Evolutionary conservation across 2,888 invertebrate genomes (phyloP), one percentile per base, ranked within the genome.

Genomic region (Selenia dentaria): DNA sequence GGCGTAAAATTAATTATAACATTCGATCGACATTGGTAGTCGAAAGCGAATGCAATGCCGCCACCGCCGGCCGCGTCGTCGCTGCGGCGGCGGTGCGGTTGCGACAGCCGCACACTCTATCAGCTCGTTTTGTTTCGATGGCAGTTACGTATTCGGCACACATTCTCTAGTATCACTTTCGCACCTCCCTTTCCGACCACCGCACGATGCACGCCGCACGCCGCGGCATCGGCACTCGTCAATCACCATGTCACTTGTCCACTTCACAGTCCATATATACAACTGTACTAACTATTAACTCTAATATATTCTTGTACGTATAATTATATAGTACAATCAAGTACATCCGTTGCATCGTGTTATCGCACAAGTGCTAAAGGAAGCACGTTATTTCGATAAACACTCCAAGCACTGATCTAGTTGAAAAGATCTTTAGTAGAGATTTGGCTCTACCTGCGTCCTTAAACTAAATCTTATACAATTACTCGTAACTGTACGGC

Each of bases 141-240:
- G 16, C 3, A 11, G 53, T 54, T 59, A 59, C 54, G 59, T 53
- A 45, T 52, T 49, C 53, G 54, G 48, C 60, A 54, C 47, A 57
- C 57, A 54, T 54, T 56, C 53, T 56, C 57, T 58, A 56, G 59
- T n/a, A 64, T 62, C 57, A 62, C 67, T 64, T 64, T 59, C 62
- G 38, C 55, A 40, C 56, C 50, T 57, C 49, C 55, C 46, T 51
- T n/a, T n/a, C 42, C 46, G 25, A 25, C 25, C 24, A 10, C 26
- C 9, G 11, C 13, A 6, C 6, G 20, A 6, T 3, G n/a, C n/a
- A n/a, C n/a, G n/a, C n/a, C n/a, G n/a, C n/a, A 6, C 24, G 24
- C n/a, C 20, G 13, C 27, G 20, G 12, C 9, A 5, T 14, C 18
- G 6, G 14, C 14, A 27, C 26, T 27, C 26, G 26, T 5, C 26